phyloP scores from a whole-genome alignment of 2,113 vertebrate species.

The Prochilodus magdalenae region DNA sequence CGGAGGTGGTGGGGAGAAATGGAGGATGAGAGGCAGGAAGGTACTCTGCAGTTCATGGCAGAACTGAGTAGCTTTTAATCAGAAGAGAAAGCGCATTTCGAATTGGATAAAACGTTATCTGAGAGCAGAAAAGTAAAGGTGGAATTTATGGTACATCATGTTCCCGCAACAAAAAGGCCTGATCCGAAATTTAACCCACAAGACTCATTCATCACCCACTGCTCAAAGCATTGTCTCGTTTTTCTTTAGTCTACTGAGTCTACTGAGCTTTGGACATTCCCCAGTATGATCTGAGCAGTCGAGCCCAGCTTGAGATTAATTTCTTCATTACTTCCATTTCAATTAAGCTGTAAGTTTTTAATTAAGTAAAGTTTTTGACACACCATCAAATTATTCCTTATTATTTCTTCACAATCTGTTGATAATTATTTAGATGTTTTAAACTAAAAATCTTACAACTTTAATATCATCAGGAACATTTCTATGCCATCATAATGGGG shows the following conservation, averaged over 20 bases:
- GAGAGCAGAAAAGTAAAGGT: conserved; percentile 64
- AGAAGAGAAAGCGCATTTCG: conserved; percentile 61
- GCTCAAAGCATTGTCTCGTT: conserved; percentile 57
- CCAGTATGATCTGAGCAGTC: conserved; percentile 50
- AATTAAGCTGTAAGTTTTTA: too few species aligned
- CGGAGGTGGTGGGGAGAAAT: conserved; percentile 32
- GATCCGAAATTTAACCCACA: conserved; percentile 64
- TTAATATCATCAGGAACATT: too few species aligned
- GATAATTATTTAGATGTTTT: too few species aligned
- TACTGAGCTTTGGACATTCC: conserved; percentile 61
- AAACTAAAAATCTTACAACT: too few species aligned
- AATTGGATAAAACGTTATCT: conserved; percentile 75
- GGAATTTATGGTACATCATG: conserved; percentile 75
- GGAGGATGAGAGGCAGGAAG: conserved; percentile 4
- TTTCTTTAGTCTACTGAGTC: conserved; percentile 43
- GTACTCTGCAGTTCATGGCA: conserved; percentile 42
- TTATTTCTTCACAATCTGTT: too few species aligned
- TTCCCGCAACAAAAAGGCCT: conserved; percentile 67
- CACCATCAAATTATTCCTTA: too few species aligned
- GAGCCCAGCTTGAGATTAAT: not conserved
- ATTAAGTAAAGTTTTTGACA: too few species aligned
- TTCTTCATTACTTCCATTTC: not conserved
- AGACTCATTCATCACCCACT: conserved; percentile 66
- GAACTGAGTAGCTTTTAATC: conserved; percentile 74
- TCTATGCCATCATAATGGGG: too few species aligned